phyloP scores from a whole-genome alignment of 2,888 invertebrate species.

The Chrysolina oricalcia region DNA sequence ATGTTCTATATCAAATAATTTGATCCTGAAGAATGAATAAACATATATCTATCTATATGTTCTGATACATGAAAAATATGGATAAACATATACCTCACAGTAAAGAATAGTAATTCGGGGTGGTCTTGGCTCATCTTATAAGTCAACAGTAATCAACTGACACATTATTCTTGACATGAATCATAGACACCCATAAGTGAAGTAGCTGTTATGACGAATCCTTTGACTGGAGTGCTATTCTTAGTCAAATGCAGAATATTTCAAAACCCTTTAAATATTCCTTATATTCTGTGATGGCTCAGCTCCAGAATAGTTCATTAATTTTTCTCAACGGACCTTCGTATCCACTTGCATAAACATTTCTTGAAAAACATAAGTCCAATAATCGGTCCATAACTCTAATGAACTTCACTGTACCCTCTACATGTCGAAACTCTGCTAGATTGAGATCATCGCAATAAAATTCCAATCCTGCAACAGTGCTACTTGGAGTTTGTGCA shows the following conservation, averaged over 20 bases:
- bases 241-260: not conserved
- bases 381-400: not conserved
- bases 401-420: constrained; percentile 14
- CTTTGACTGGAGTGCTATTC: constrained; percentile 12
- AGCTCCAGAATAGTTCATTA: constrained; percentile 1
- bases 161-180: not conserved
- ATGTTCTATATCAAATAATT: no score
- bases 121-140: not conserved
- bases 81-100: not conserved
- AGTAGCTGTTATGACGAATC: no score
- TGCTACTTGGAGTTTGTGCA: no score
- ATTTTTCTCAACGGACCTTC: not conserved
- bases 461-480: no score
- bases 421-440: no score
- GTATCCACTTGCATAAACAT: constrained; percentile 1
- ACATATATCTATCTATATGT: not conserved
- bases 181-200: constrained; percentile 5
- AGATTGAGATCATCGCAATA: no score
- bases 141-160: not conserved
- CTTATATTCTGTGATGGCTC: not conserved
- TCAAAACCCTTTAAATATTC: constrained; percentile 18
- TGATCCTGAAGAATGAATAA: no score
- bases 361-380: not conserved
- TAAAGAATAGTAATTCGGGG: not conserved
- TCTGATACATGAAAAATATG: not conserved